These are phyloP conservation scores for Diprion similis DNA, from an alignment of 1,140 invertebrate genomes.

Conservation along the genomic window DNA sequence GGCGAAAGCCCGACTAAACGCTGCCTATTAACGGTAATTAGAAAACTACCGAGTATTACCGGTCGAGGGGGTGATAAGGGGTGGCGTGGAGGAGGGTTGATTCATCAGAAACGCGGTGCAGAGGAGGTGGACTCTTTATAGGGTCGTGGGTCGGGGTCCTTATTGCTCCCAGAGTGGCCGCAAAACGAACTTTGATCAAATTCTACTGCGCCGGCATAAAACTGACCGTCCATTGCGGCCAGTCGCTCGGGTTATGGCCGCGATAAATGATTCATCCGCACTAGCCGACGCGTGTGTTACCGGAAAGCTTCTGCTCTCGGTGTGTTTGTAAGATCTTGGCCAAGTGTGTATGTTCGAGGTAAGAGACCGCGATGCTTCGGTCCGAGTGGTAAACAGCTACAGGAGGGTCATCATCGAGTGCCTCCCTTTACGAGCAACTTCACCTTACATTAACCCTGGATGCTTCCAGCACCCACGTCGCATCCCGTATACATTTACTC, in stretches of 20 bases:
- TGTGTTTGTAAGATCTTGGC: conserved; percentile 25
- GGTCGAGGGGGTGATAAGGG: background rate
- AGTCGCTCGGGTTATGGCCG: conserved; percentile 39
- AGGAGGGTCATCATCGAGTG: conserved; percentile 37
- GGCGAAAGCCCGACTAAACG: background rate
- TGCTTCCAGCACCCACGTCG: background rate
- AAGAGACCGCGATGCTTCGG: conserved; percentile 20
- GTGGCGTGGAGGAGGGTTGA: background rate
- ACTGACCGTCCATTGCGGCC: conserved; percentile 50
- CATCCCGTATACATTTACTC: background rate
- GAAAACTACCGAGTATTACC: background rate
- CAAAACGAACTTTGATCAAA: conserved; percentile 65
- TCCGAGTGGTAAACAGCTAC: conserved; percentile 2
- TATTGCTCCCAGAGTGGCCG: conserved; percentile 63
- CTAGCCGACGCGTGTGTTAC: conserved; percentile 34
- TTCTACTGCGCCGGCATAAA: conserved; percentile 62
- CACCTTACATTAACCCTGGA: conserved; percentile 25
- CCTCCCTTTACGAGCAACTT: conserved; percentile 40
- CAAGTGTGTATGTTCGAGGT: background rate
- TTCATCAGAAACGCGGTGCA: background rate
- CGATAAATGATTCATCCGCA: conserved; percentile 63
- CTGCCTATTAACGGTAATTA: background rate
- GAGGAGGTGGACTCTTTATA: background rate
- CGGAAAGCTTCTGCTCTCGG: conserved; percentile 11
- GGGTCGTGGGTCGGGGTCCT: conserved; percentile 26